These are phyloP conservation scores for Copsychus sechellarum DNA, from an alignment of 2,113 vertebrate species.

Conservation along the genomic window DNA sequence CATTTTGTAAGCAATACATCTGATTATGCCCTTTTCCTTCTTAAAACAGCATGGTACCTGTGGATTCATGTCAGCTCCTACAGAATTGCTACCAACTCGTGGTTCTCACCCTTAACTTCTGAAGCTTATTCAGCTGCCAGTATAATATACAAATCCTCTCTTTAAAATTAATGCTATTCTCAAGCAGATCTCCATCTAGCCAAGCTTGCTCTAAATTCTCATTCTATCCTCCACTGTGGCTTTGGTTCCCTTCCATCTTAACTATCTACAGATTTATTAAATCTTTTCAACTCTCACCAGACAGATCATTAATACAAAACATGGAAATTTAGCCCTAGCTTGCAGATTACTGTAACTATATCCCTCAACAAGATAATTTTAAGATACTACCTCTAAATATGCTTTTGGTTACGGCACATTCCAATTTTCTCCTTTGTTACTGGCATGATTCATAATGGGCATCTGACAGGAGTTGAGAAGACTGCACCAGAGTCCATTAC, in stretches of 20 bases:
- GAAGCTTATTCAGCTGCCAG: not conserved
- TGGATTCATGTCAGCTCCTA: not conserved
- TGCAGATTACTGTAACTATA: not conserved
- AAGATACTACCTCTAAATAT: not conserved
- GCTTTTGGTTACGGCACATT: not conserved
- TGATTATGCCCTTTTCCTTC: not conserved
- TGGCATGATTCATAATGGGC: not conserved
- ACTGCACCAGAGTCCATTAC: not conserved
- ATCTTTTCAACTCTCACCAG: not conserved
- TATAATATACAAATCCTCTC: not conserved
- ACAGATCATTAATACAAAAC: not conserved
- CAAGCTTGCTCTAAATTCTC: not conserved
- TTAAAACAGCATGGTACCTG: not conserved
- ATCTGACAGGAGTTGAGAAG: not conserved
- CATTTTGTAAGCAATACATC: not conserved
- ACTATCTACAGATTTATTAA: not conserved
- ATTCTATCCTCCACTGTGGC: not conserved
- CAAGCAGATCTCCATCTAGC: not conserved
- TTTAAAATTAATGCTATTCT: not conserved
- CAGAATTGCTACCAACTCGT: not conserved
- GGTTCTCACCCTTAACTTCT: not conserved
- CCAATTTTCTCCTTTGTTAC: not conserved
- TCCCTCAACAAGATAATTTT: not conserved
- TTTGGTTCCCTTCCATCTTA: not conserved
- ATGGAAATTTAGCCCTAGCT: not conserved